Base-by-base conservation (phyloP, 2,888 invertebrate genomes). In the Cistogaster globosa region DNA sequence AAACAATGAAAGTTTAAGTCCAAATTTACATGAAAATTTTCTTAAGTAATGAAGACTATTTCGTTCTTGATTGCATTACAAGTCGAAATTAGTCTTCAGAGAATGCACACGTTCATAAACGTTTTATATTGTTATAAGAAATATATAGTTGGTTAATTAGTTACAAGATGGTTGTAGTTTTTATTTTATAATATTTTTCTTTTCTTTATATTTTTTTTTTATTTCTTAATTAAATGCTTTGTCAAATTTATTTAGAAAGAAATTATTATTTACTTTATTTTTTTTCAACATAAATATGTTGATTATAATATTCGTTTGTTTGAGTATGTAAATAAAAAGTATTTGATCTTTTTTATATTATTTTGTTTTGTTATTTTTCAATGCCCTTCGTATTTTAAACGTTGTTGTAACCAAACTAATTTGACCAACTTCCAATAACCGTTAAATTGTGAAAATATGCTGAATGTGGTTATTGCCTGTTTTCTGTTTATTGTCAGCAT, bases 391-490 rank as follows among this genome's bases (percentile, higher is more conserved):
- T 5, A 12, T 8, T 8, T 6, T 8, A 51, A 55, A 18, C 55
- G 20, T 55, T n/a, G 20, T 42, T 32, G 42, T n/a, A 26, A 16
- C 20, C 42, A 20, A 51, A 60, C 53, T 26, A 67, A n/a, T 20
- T 60, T 80, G 22, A 75, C 62, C 63, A 65, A 75, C 14, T 65
- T 53, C 62, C 53, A 65, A 69, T 42, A 71, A 55, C 20, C 60
- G 81, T 69, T 68, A 78, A 78, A 82, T 65, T 87, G 67, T 72
- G 76, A 85, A 87, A 87, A 87, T 86, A 84, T 87, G 87, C 87
- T 87, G 86, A 87, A 80, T 87, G 76, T 67, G 86, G 81, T 85
- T 86, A 87, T 87, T 87, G 86, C 82, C 83, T 75, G 82, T 84
- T 86, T 83, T 81, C 83, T 53, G 63, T 83, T 80, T 86, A 86